phyloP scores from a whole-genome alignment of 2,797 vertebrate species.

The Arnoldichthys spilopterus region DNA sequence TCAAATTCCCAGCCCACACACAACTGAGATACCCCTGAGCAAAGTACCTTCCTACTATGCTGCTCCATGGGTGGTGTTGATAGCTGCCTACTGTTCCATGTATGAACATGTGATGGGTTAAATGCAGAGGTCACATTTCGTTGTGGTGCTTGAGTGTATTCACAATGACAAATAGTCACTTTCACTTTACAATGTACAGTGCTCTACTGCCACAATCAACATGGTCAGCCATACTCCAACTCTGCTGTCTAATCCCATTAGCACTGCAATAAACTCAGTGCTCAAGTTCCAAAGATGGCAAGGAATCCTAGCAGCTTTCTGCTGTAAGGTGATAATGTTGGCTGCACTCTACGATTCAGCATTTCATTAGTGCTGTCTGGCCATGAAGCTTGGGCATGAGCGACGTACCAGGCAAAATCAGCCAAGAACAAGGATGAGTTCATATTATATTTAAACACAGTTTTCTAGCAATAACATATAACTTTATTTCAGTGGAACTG shows the following conservation, averaged over 20 bases:
- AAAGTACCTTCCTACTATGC: too few relatives aligned
- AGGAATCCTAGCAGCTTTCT: background rate
- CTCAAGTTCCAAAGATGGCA: background rate
- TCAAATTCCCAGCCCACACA: too few relatives aligned
- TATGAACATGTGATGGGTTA: too few relatives aligned
- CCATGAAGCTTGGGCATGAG: background rate
- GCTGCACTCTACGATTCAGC: background rate
- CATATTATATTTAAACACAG: background rate
- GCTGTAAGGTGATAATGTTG: slow-evolving; percentile 25
- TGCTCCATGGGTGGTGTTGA: too few relatives aligned
- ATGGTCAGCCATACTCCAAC: background rate
- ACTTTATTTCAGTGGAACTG: background rate
- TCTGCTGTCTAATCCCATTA: background rate
- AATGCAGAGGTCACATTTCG: too few relatives aligned
- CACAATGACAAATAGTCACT: too few relatives aligned
- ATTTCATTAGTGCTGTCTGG: background rate
- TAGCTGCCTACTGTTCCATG: too few relatives aligned
- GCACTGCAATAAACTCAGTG: background rate
- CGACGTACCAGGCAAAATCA: background rate
- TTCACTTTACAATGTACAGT: too few relatives aligned
- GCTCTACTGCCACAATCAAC: too few relatives aligned
- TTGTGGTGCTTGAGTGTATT: too few relatives aligned
- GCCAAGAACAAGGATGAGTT: background rate
- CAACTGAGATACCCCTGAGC: too few relatives aligned
- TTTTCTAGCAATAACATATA: background rate